These are phyloP conservation scores for Protula sp. DNA, from an alignment of 2,888 invertebrate species.

Conservation along the genomic window DNA sequence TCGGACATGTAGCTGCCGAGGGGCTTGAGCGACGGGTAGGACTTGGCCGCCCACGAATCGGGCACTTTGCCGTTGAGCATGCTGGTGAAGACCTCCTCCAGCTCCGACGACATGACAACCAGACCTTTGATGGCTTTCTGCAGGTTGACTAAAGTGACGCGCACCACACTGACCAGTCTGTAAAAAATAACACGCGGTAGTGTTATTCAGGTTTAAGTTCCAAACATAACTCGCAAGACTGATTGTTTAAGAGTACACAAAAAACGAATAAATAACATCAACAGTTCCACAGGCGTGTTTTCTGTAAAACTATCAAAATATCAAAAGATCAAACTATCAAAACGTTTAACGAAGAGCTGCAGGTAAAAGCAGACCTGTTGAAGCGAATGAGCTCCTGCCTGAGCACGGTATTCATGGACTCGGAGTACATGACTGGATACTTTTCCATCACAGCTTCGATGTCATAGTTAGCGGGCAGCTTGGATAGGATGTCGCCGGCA, in stretches of 20 bases:
- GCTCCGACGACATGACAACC: slow-evolving; percentile 52
- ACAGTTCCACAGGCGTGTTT: no score
- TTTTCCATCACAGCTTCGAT: slow-evolving; percentile 51
- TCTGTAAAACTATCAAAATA: no score
- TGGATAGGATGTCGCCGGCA: slow-evolving; percentile 53
- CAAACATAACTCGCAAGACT: no score
- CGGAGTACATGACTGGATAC: slow-evolving; percentile 51
- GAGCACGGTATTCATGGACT: slow-evolving; percentile 54
- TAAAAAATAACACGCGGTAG: no score
- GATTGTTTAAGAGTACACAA: no score
- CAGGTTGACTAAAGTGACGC: slow-evolving; percentile 45
- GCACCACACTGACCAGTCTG: slow-evolving; percentile 47
- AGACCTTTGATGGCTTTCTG: slow-evolving; percentile 54
- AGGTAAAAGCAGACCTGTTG: slow-evolving; percentile 5
- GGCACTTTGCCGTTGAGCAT: slow-evolving; percentile 54
- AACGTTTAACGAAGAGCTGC: no score
- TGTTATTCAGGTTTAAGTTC: no score
- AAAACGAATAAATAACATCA: no score
- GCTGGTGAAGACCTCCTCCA: slow-evolving; percentile 52
- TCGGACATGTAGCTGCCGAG: slow-evolving; percentile 52
- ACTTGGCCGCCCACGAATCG: slow-evolving; percentile 51
- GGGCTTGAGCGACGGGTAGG: slow-evolving; percentile 54
- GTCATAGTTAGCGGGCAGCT: slow-evolving; percentile 53
- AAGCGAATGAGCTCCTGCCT: slow-evolving; percentile 53
- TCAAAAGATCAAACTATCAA: no score